phyloP scores from a whole-genome alignment of 2,797 vertebrate species.

The Melanotaenia trifasciata region DNA sequence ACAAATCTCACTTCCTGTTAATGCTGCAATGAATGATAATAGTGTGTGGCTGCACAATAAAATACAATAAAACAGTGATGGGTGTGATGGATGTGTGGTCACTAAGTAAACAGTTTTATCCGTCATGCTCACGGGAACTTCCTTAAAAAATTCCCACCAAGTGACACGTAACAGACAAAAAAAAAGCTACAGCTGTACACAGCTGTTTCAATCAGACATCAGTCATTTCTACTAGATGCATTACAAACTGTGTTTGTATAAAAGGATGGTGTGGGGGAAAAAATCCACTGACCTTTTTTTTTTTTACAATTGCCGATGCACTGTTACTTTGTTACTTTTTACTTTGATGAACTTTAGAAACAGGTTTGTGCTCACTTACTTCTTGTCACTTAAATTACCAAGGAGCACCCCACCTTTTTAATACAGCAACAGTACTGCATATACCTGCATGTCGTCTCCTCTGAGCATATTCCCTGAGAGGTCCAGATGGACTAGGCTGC shows the following conservation, averaged over 20 bases:
- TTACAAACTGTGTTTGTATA: background rate
- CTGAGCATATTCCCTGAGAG: conserved; percentile 96
- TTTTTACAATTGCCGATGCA: background rate
- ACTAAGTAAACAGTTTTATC: background rate
- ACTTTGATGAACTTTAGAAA: background rate
- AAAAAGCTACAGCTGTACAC: background rate
- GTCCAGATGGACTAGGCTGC: conserved; percentile 92
- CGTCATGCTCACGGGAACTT: background rate
- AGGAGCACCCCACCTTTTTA: accelerated
- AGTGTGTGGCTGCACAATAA: background rate
- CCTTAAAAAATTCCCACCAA: background rate
- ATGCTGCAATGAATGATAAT: background rate
- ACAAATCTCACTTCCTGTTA: background rate
- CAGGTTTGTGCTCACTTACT: background rate
- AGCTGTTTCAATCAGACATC: background rate
- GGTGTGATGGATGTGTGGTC: background rate
- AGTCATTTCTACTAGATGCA: background rate
- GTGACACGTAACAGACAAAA: background rate
- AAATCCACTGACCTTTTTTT: background rate
- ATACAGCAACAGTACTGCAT: background rate
- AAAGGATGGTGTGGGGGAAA: background rate
- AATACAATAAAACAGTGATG: background rate
- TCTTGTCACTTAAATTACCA: background rate
- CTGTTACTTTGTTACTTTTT: background rate
- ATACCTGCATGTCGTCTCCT: conserved; percentile 94